Evolutionary conservation across 2,888 invertebrate genomes (phyloP).

Genomic region (Stenchaetothrips biformis): DNA sequence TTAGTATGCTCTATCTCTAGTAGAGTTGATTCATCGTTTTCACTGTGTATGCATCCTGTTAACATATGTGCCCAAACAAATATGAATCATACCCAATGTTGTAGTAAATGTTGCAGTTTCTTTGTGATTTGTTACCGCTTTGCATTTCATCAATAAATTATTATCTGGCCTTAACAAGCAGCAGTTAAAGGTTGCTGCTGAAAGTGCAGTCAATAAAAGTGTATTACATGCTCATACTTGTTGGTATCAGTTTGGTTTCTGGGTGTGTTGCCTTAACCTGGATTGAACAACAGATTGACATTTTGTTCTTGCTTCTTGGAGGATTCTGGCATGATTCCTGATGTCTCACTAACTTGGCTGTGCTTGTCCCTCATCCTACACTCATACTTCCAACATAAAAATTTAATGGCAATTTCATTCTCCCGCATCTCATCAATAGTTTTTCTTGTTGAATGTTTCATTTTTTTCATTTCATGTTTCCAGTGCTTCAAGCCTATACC

Average conservation of each 20-base stretch:
- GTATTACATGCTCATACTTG: background rate
- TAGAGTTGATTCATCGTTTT: background rate
- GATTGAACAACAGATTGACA: background rate
- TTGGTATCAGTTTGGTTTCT: too few relatives aligned
- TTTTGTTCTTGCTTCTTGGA: background rate
- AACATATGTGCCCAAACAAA: background rate
- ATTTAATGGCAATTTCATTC: background rate
- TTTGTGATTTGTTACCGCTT: background rate
- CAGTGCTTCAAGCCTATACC: slow-evolving; percentile 22
- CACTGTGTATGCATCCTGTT: background rate
- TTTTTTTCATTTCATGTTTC: slow-evolving; percentile 5
- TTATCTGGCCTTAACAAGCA: too few relatives aligned
- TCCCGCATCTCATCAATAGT: too few relatives aligned
- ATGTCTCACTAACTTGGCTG: background rate
- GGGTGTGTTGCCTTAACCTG: too few relatives aligned
- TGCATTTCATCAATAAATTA: too few relatives aligned
- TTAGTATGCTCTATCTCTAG: too few relatives aligned
- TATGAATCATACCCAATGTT: background rate
- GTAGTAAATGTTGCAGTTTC: background rate
- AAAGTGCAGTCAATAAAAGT: background rate
- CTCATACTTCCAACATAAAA: background rate
- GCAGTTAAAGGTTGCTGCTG: background rate
- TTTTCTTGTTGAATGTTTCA: background rate
- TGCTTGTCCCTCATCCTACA: background rate
- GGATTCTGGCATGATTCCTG: background rate